Evolutionary conservation across 2,113 vertebrate species (phyloP), one percentile per base, ranked within the genome.

Genomic region (Etheostoma spectabile): DNA sequence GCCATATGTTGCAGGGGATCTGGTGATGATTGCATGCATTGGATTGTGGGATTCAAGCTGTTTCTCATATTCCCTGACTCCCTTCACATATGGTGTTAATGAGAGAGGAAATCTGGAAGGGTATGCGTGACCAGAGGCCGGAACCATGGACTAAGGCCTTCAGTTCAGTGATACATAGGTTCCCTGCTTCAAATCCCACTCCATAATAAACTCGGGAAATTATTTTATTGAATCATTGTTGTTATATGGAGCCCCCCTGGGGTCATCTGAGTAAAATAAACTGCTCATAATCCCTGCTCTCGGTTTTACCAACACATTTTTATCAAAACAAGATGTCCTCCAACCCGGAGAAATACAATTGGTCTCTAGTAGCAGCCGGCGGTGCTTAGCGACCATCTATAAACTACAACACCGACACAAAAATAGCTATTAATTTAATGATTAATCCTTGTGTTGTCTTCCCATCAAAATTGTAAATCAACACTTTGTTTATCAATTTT

Each of bases 21-120:
- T 53, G 38, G 52, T 74, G 27, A 82, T 67, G 59, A 69, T 51
- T 66, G 33, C 55, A 49, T 5, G 33, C 59, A 53, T 5, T 64
- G 66, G 48, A 52, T 63, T 67, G 70, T 74, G 74, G 19, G 62
- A 80, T 61, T 68, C 63, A 74, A 75, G 63, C 59, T 79, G 85
- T 69, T 86, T 60, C 42, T 80, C 51, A 56, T 14, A 48, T 27
- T 76, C 86, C 74, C 79, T 62, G 8, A 82, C 24, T 24, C 80
- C 83, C 78, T 52, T 71, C 70, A 63, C 92, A 91, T 91, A 90
- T 91, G 89, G 71, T 79, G 51, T 27, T 24, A 76, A 87, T 67
- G 22, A 77, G 49, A 56, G 60, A 70, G 68, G 53, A 65, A 75
- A 74, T 27, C 62, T 74, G n/a, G 46, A 68, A 79, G 61, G 38